These are phyloP conservation scores for Drosophila kanapiae DNA, from an alignment of 1,140 invertebrate species.

Conservation along the genomic window DNA sequence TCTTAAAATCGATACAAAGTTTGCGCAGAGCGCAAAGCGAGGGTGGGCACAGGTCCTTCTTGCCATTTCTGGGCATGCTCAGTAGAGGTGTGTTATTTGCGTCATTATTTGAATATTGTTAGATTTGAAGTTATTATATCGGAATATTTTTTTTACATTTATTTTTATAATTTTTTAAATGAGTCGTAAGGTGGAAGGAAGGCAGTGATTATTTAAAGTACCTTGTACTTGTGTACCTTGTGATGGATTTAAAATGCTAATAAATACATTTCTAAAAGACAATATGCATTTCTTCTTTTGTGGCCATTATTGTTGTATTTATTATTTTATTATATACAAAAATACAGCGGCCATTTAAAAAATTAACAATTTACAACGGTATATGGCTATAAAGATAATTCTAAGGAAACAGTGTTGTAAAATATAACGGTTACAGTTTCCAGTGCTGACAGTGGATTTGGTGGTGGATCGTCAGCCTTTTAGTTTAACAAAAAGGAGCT, in stretches of 20 bases:
- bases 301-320: not conserved
- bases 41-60: conserved; percentile 31
- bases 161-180: not conserved
- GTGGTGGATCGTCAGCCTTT: not conserved
- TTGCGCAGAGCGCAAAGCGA: conserved; percentile 37
- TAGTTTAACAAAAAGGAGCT: not conserved
- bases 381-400: not conserved
- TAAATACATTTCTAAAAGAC: not conserved
- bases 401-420: conserved; percentile 2
- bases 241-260: too few species aligned
- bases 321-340: too few species aligned
- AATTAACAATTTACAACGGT: not conserved
- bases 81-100: conserved; percentile 26
- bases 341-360: not conserved
- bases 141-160: not conserved
- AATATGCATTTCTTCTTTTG: not conserved
- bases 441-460: conserved; percentile 3
- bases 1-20: conserved; percentile 54
- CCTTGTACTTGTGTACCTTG: too few species aligned
- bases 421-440: not conserved
- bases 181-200: not conserved
- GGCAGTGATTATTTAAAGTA: not conserved
- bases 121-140: not conserved
- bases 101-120: conserved; percentile 18
- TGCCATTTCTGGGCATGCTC: conserved; percentile 49